These are phyloP conservation scores for Delia radicum DNA, from an alignment of 1,140 invertebrate species.

Conservation along the genomic window DNA sequence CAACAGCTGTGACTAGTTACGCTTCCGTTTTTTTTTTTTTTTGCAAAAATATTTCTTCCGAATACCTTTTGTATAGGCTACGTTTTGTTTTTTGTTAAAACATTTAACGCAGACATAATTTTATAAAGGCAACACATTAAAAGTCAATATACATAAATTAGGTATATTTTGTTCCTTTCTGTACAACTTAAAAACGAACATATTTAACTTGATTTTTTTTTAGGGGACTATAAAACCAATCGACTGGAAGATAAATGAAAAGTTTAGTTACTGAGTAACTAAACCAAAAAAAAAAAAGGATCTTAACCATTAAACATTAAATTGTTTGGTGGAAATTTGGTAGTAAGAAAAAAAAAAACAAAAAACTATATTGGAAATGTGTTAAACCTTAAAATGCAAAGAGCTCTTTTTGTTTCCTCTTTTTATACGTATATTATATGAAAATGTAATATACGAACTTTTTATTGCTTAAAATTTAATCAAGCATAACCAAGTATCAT, in stretches of 20 bases:
- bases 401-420: background rate
- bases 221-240: too few species aligned
- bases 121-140: background rate
- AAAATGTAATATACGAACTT: background rate
- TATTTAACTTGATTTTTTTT: background rate
- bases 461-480: background rate
- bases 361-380: background rate
- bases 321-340: background rate
- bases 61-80: background rate
- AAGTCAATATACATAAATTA: conserved; percentile 2
- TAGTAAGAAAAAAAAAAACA: background rate
- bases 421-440: background rate
- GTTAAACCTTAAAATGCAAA: too few species aligned
- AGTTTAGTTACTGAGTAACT: background rate
- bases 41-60: background rate
- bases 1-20: background rate
- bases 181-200: background rate
- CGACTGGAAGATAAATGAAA: background rate
- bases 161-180: background rate
- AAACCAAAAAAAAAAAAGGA: background rate
- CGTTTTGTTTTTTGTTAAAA: background rate
- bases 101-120: background rate
- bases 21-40: background rate
- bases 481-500: background rate
- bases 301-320: background rate